Conservation (phyloP, 1,140 invertebrate species). For the Rhyacophila brunnea region DNA sequence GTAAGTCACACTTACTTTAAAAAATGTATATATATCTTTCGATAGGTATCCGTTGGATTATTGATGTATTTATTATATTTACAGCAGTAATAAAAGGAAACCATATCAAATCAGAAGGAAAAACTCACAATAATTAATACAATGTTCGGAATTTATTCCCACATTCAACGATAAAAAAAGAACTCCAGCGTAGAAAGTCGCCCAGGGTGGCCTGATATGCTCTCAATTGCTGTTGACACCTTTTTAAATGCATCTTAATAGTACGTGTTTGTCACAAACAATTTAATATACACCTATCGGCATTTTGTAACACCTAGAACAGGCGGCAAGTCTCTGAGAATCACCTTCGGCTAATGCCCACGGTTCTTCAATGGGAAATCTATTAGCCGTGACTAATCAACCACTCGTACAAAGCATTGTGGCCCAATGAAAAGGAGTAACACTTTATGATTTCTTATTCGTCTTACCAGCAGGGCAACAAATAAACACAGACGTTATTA, state of each 20-base stretch:
- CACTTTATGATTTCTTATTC: conserved; percentile 6
- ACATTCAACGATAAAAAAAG: too few species aligned
- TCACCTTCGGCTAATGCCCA: neutral
- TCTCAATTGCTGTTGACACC: conserved; percentile 32
- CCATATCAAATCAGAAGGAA: too few species aligned
- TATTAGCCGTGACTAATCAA: conserved; percentile 34
- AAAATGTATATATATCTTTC: too few species aligned
- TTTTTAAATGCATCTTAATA: conserved; percentile 19
- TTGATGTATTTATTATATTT: too few species aligned
- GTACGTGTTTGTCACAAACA: conserved; percentile 28
- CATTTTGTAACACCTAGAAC: conserved; percentile 1
- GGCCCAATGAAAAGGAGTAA: neutral
- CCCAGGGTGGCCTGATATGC: conserved; percentile 19
- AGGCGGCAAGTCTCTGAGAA: conserved; percentile 2
- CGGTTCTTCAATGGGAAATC: conserved; percentile 28
- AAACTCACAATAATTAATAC: too few species aligned
- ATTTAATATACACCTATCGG: conserved; percentile 26
- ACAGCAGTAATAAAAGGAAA: too few species aligned
- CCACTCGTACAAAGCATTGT: conserved; percentile 4
- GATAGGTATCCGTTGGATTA: too few species aligned
- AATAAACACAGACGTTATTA: conserved; percentile 21
- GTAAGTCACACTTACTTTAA: too few species aligned
- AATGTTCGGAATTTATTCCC: too few species aligned
- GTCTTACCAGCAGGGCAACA: neutral
- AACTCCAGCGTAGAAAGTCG: neutral